Evolutionary conservation across 2,888 invertebrate genomes (phyloP).

Genomic region (Phyllotreta cruciferae): DNA sequence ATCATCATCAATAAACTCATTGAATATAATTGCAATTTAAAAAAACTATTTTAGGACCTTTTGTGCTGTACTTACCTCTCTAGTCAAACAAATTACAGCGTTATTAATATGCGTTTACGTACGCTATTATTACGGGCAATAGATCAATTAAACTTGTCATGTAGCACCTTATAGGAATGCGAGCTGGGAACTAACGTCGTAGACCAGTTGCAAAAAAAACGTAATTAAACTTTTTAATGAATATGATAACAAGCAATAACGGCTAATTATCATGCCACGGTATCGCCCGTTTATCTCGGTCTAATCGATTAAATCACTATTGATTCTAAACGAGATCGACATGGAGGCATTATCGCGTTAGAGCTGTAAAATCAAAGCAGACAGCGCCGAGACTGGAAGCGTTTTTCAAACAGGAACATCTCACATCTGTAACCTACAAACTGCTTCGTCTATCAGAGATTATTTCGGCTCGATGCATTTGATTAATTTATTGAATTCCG

Average conservation of each 20-base stretch:
- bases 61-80: no score
- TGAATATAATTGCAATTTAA: no score
- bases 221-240: conserved; percentile 36
- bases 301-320: conserved; percentile 48
- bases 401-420: no score
- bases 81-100: no score
- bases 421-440: no score
- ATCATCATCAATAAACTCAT: no score
- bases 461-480: no score
- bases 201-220: conserved; percentile 27
- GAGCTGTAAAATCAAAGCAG: background rate
- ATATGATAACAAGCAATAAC: conserved; percentile 36
- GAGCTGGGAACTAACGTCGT: conserved; percentile 15
- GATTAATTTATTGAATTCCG: no score
- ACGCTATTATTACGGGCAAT: conserved; percentile 34
- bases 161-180: conserved; percentile 35
- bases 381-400: no score
- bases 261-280: conserved; percentile 35
- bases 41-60: no score
- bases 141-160: conserved; percentile 38
- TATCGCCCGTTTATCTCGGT: conserved; percentile 39
- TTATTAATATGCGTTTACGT: background rate
- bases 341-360: conserved; percentile 45
- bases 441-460: no score
- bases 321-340: conserved; percentile 46